These are phyloP conservation scores for Dasysyrphus tricinctus DNA, from an alignment of 2,888 invertebrate species.

Conservation along the genomic window DNA sequence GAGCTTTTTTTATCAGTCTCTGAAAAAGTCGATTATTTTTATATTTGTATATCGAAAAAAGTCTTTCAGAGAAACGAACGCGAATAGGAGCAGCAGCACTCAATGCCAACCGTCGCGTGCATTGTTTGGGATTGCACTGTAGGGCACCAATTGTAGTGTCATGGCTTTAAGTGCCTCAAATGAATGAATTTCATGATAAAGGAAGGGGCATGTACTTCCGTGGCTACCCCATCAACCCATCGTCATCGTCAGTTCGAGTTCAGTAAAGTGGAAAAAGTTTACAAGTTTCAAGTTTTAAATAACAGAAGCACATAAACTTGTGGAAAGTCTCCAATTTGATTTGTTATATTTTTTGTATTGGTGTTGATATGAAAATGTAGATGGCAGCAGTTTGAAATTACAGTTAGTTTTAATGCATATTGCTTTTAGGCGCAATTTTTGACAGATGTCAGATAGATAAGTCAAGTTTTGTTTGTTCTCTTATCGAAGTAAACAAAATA, in stretches of 20 bases:
- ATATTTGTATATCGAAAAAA: neutral
- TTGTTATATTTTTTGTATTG: neutral
- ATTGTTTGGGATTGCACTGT: slow-evolving; percentile 63
- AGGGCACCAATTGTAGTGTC: slow-evolving; percentile 21
- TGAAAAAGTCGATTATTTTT: slow-evolving; percentile 15
- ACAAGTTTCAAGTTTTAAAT: slow-evolving; percentile 33
- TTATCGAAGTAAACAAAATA: slow-evolving; percentile 5
- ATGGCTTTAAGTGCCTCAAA: slow-evolving; percentile 27
- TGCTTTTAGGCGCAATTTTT: slow-evolving; percentile 21
- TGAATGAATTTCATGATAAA: slow-evolving; percentile 44
- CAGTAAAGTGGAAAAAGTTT: slow-evolving; percentile 64
- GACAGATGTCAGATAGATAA: slow-evolving; percentile 4
- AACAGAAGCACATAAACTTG: neutral
- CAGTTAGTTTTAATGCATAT: neutral
- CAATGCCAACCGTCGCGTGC: slow-evolving; percentile 61
- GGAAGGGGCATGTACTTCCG: slow-evolving; percentile 3
- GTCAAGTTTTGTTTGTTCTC: neutral
- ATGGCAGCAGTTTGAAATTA: neutral
- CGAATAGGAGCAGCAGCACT: slow-evolving; percentile 15
- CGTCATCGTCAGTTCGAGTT: neutral
- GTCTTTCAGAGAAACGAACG: neutral
- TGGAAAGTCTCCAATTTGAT: slow-evolving; percentile 54
- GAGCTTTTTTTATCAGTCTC: slow-evolving; percentile 24
- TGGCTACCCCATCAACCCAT: slow-evolving; percentile 10
- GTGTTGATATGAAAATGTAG: neutral